Evolutionary conservation across 2,888 invertebrate genomes (phyloP).

Genomic region (Coecobrya sp.): DNA sequence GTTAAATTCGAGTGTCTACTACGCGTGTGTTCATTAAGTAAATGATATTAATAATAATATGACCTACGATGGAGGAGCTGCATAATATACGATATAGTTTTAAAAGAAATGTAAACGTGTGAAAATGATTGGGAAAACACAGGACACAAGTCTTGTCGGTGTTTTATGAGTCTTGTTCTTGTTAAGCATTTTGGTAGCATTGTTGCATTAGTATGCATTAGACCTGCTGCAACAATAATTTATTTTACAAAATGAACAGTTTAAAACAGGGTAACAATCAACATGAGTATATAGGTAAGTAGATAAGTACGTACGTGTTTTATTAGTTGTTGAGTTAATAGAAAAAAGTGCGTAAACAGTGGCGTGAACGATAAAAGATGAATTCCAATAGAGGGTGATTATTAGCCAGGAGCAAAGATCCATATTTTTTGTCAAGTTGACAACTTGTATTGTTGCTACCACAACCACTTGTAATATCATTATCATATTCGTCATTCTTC

Average conservation of each 20-base stretch:
- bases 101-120: neutral
- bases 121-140: conserved; percentile 1
- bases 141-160: conserved; percentile 1
- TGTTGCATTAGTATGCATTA: conserved; percentile 36
- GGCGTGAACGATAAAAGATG: neutral
- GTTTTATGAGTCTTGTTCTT: conserved; percentile 34
- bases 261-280: conserved; percentile 29
- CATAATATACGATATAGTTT: too few species aligned
- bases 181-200: neutral
- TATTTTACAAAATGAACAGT: conserved; percentile 1
- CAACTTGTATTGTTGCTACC: neutral
- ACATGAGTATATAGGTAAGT: too few species aligned
- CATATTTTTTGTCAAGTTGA: conserved; percentile 29
- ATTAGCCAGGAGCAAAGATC: neutral
- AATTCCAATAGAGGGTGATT: conserved; percentile 26
- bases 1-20: neutral
- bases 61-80: too few species aligned
- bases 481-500: conserved; percentile 44
- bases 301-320: neutral
- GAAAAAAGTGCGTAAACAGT: conserved; percentile 18
- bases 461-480: neutral
- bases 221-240: neutral
- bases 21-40: too few species aligned
- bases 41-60: too few species aligned
- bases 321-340: neutral